Base-by-base conservation (phyloP, 37 sponge, comb jelly and placozoan species). In the Eunapius fragilis region DNA sequence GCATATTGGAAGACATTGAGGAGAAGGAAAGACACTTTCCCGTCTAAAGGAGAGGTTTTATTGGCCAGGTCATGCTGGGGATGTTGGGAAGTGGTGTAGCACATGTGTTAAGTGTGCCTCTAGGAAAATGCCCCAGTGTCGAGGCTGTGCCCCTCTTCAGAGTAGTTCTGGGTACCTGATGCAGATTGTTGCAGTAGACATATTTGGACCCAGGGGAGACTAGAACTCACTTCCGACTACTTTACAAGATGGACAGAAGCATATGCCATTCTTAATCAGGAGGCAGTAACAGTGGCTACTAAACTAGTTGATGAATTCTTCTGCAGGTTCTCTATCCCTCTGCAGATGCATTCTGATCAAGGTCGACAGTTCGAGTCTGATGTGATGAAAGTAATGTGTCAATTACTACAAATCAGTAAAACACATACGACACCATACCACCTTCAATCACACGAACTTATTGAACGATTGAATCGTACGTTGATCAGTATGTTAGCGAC, bases 391-490 rank as follows among this genome's bases (percentile, higher is more conserved):
- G 80, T 23, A 30, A 24, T 80, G 27, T 58, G 80, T 32, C 3
- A 58, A 26, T 27, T 80, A 26, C 80, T 80, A 26, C 80, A 80
- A 30, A 50, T 80, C 67, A 50, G 50, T 27, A 80, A 80, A 33
- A 58, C 80, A 47, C 12, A 69, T 28, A 80, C 67, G 7, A 80
- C 69, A 6, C 80, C 67, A 26, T 71, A 35, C 83, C 25, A 83
- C 37, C 77, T 48, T 25, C 76, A 75, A 76, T 67, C 31, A 67
- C 37, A 67, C 17, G 81, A 25, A 50, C 84, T 74, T 24, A 68
- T 83, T 24, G 84, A 83, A 72, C 35, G 75, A 83, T 72, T 83
- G 34, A 83, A 83, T 47, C 84, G 75, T 22, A 79, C 31, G 10
- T 58, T 79, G n/a, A 75, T 75, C 24, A 30, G 48, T 37, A 84